Percentiles rank a stretch among this genome's conserved stretches.
These are phyloP conservation scores for Idaea straminata DNA, from an alignment of 2,888 invertebrate genomes.

Conservation along the genomic window DNA sequence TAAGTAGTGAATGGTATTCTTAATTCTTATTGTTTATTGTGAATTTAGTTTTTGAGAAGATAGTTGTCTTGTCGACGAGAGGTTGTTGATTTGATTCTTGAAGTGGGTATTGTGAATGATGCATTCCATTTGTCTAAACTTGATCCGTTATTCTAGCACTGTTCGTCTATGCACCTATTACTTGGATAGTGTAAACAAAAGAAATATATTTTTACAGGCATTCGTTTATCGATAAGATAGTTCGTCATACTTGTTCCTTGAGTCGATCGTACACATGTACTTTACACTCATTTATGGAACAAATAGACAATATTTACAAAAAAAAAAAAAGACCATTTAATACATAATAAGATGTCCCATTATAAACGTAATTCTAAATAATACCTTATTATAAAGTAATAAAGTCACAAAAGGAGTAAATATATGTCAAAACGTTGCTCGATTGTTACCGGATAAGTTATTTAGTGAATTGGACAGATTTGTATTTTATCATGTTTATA, in stretches of 20 bases:
- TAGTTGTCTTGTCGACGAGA: constrained; percentile 41
- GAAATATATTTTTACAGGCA: constrained; percentile 65
- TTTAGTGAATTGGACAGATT: constrained; percentile 68
- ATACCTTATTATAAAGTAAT: constrained; percentile 47
- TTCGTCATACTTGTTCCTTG: constrained; percentile 40
- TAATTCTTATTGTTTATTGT: constrained; percentile 46
- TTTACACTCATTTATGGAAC: constrained; percentile 16
- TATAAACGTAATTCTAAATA: constrained; percentile 29
- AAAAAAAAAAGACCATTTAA: constrained; percentile 52
- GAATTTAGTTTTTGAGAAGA: constrained; percentile 47
- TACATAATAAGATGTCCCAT: constrained; percentile 50
- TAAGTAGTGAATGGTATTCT: constrained; percentile 24
- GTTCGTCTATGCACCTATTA: constrained; percentile 70
- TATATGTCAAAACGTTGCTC: constrained; percentile 65
- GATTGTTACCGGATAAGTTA: constrained; percentile 76
- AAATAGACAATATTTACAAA: constrained; percentile 47
- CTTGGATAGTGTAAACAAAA: constrained; percentile 52
- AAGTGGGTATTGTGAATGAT: constrained; percentile 69
- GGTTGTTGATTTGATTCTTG: constrained; percentile 56
- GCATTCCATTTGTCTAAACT: constrained; percentile 71
- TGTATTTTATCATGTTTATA: constrained; percentile 80
- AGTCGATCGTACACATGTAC: constrained; percentile 23
- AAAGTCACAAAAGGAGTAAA: constrained; percentile 75
- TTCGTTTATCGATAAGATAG: constrained; percentile 48
- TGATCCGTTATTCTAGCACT: constrained; percentile 61